phyloP scores from a whole-genome alignment of 2,888 invertebrate species.

The Priocnemis perturbator region DNA sequence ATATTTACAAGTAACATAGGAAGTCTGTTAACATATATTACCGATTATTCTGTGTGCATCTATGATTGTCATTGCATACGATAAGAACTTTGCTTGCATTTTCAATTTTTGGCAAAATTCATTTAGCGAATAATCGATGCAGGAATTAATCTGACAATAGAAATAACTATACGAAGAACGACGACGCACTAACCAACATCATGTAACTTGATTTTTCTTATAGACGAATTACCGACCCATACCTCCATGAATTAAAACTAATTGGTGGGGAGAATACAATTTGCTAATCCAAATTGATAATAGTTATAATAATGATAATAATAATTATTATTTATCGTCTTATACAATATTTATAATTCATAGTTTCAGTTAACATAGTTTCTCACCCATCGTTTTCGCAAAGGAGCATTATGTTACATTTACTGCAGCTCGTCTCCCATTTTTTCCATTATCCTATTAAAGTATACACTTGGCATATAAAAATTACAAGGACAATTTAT shows the following conservation, averaged over 20 bases:
- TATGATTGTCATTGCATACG: too few species aligned
- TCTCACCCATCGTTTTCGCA: conserved; percentile 17
- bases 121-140: too few species aligned
- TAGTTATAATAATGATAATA: conserved; percentile 55
- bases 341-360: conserved; percentile 62
- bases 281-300: conserved; percentile 48
- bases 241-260: conserved; percentile 38
- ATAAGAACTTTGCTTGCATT: too few species aligned
- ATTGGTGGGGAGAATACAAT: conserved; percentile 47
- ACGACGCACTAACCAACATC: too few species aligned
- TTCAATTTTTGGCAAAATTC: too few species aligned
- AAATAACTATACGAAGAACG: too few species aligned
- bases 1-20: too few species aligned
- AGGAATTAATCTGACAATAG: too few species aligned
- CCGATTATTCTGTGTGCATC: too few species aligned
- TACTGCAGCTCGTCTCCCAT: conserved; percentile 28
- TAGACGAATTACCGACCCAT: conserved; percentile 52
- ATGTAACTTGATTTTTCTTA: conserved; percentile 40
- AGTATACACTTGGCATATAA: conserved; percentile 67
- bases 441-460: conserved; percentile 51
- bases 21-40: too few species aligned
- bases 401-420: conserved; percentile 51
- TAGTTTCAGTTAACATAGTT: conserved; percentile 56
- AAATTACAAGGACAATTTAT: conserved; percentile 67
- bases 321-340: conserved; percentile 60